Percentiles rank a stretch among this genome's conserved stretches.
Evolutionary conservation across 2,113 vertebrate species (phyloP).

Genomic region (Psilopogon haemacephalus): DNA sequence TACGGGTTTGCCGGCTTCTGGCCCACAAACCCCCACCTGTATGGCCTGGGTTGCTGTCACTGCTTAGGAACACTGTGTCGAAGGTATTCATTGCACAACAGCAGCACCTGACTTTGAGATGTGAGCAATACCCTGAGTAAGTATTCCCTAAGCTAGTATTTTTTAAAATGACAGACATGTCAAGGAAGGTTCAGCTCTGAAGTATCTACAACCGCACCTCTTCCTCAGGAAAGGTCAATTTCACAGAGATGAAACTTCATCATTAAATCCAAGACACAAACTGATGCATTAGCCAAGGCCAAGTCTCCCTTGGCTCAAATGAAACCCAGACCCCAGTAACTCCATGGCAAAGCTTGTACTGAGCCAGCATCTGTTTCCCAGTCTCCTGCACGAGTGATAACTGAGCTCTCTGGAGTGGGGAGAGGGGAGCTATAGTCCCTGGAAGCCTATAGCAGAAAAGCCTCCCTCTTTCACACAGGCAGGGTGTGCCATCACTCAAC

Average conservation of each 20-base stretch:
- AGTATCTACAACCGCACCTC: not conserved
- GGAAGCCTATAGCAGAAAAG: not conserved
- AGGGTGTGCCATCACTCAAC: fast-evolving
- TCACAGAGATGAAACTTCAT: not conserved
- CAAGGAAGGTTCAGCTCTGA: not conserved
- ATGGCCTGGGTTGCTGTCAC: not conserved
- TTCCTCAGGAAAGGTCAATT: not conserved
- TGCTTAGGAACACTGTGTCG: fast-evolving
- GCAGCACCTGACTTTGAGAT: fast-evolving
- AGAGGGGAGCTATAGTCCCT: no score
- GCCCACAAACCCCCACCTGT: not conserved
- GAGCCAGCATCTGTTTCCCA: fast-evolving
- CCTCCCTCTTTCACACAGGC: not conserved
- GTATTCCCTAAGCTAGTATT: fast-evolving
- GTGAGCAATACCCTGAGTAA: not conserved
- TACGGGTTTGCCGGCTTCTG: not conserved
- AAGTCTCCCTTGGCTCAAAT: no score
- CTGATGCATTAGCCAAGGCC: not conserved
- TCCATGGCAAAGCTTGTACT: fast-evolving
- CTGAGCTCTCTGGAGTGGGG: fast-evolving
- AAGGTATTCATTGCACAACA: fast-evolving
- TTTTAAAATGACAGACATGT: not conserved
- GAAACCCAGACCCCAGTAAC: not conserved
- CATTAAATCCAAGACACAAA: not conserved
- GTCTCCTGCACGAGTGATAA: fast-evolving